Evolutionary conservation across 1,140 invertebrate genomes (phyloP), one percentile per base, ranked within the genome.

Genomic region (Cyclargus thomasi): DNA sequence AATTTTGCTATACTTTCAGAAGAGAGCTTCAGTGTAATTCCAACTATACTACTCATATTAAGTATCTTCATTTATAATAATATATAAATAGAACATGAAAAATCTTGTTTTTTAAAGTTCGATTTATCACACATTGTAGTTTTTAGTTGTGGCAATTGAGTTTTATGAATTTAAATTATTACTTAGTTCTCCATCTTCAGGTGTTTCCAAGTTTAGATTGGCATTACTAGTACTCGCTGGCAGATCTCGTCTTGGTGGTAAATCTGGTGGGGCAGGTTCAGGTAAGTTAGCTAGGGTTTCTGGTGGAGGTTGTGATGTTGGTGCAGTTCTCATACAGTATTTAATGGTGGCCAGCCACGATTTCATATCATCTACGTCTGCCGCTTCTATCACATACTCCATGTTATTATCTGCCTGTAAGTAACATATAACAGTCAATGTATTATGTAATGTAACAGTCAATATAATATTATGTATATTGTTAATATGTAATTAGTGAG

Each of bases 381-480:
- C 93, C 23, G 97, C 97, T 86, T 99, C 97, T 78, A 99, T 98
- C 23, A 99, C 97, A 91, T 98, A 98, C 84, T 99, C 98, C 92
- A 97, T 96, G 75, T 95, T 96, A 80, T 97, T 96, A 79, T 96
- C 95, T 29, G 97, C 97, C 92, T 91, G 74, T 14, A 83, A 86
- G 35, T 11, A 17, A 16, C 10, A 63, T 17, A 53, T 64, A 23
- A 62, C 22, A 29, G n/a, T n/a, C n/a, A n/a, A n/a, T 29, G n/a
- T 62, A 63, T 29, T 69, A 69, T n/a, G n/a, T n/a, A n/a, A n/a
- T n/a, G n/a, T n/a, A n/a, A n/a, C 2, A 23, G 23, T 23, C 23
- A 2, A 23, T 1, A 23, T 23, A 23, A 23, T 23, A 23, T 23
- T 2, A 2, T 23, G 23, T 23, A 23, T 23, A 23, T 23, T 23